Evolutionary conservation across 2,113 vertebrate genomes (phyloP), one percentile per base, ranked within the genome.

Genomic region (Nettapus auritus): DNA sequence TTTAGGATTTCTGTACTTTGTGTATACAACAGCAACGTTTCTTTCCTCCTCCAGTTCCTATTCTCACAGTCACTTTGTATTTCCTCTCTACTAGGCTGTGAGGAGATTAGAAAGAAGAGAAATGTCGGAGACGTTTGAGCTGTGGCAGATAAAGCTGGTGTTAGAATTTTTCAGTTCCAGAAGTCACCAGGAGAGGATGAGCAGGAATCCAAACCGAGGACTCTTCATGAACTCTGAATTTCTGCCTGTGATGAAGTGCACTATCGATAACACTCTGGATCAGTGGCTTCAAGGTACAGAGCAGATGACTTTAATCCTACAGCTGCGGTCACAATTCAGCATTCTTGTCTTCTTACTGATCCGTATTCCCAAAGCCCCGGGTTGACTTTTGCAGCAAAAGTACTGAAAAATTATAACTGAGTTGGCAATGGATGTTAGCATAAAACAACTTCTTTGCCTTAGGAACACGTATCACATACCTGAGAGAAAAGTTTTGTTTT

Each of bases 131-230:
- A 99, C 99, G 0, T 99, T 99, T 56, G 98, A 98, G 26, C 97
- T 99, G 86, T 99, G 99, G 99, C 99, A 99, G 97, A 98, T 99
- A 85, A 99, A 99, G 88, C 96, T 99, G 96, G 99, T 99, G 79
- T 96, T 99, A 89, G 99, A 99, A 66, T 97, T 99, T 86, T 99
- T 99, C 92, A 98, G 98, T 92, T 99, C 99, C 82, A 93, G 98
- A 44, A 98, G 98, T 88, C 98, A 98, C 74, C 98, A 98, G 93
- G 98, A 98, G 38, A 96, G 98, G 40, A 97, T 98, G 88, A 90
- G 96, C 86, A 97, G 93, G 78, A 93, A 97, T 64, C 86, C 98
- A n/a, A 96, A 88, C 78, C 94, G 97, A 18, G 98, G 98, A 2
- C 98, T 99, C 44, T 98, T 99, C 82, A 98, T 99, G 96, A 99